Evolutionary conservation across 2,797 vertebrate genomes (phyloP).

Genomic region (Tapera naevia): DNA sequence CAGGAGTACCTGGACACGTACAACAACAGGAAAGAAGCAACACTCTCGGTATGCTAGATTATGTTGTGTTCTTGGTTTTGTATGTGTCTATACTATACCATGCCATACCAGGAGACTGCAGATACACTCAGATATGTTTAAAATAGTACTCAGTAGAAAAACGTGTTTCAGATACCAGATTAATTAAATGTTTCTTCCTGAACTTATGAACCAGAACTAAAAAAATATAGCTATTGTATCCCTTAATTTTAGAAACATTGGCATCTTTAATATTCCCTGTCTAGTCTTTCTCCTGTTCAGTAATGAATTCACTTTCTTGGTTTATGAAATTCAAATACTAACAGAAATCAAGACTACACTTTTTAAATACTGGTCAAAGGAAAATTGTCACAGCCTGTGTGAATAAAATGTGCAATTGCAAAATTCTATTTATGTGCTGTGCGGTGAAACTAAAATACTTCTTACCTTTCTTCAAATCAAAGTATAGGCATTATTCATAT

Average conservation of each 20-base stretch:
- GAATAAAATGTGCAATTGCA: background rate
- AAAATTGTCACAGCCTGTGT: background rate
- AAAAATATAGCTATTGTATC: background rate
- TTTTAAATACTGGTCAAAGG: background rate
- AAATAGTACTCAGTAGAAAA: background rate
- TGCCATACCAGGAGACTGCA: background rate
- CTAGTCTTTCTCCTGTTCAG: background rate
- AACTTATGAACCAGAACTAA: background rate
- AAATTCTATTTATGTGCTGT: background rate
- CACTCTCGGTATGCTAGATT: conserved; percentile 84
- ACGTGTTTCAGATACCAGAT: background rate
- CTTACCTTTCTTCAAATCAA: background rate
- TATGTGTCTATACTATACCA: background rate
- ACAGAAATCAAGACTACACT: background rate
- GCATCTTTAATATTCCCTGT: background rate
- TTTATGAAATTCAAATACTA: background rate
- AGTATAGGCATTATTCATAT: background rate
- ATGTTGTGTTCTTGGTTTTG: background rate
- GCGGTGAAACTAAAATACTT: background rate
- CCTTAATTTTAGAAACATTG: background rate
- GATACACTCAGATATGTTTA: background rate
- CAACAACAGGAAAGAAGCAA: conserved; percentile 92
- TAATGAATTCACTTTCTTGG: background rate
- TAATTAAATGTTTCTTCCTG: background rate
- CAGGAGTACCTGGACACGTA: conserved; percentile 98